Base-by-base conservation (phyloP, 2,888 invertebrate genomes). In the Iphiclides podalirius region DNA sequence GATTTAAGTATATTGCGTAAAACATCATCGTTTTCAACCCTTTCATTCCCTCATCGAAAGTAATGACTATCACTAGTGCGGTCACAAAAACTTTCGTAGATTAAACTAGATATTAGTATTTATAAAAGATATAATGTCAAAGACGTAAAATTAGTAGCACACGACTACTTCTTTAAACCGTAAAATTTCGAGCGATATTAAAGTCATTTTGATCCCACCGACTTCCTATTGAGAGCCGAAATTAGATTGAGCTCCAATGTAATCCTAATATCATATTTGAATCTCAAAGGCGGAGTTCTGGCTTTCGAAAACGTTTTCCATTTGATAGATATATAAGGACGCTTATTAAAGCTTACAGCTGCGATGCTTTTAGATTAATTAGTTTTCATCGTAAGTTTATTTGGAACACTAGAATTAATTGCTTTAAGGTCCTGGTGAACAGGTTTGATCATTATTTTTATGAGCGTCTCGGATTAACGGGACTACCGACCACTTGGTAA, bases 151-250 rank as follows among this genome's bases (percentile, higher is more conserved):
- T n/a, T n/a, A n/a, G n/a, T n/a, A n/a, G n/a, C n/a, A n/a, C n/a
- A n/a, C n/a, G n/a, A n/a, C n/a, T n/a, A n/a, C n/a, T n/a, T n/a
- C n/a, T n/a, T n/a, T n/a, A n/a, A n/a, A n/a, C n/a, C n/a, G n/a
- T n/a, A n/a, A n/a, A n/a, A n/a, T n/a, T n/a, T n/a, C n/a, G 28
- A 17, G 49, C 53, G 59, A 64, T 68, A 69, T 67, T 61, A 60
- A 60, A 54, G 53, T 58, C 63, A 57, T 53, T 41, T n/a, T n/a
- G 47, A 49, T 46, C 42, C 40, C 38, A 38, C 46, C 26, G 40
- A 51, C 41, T 55, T 59, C 55, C 58, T 55, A 63, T 60, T 60
- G 54, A 54, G 51, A 49, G 52, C 48, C 47, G 49, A 57, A 59
- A 62, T 60, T 55, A 50, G 57, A 57, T 59, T 52, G 54, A 54